Evolutionary conservation across 2,797 vertebrate species (phyloP).

Genomic region (Vultur gryphus): DNA sequence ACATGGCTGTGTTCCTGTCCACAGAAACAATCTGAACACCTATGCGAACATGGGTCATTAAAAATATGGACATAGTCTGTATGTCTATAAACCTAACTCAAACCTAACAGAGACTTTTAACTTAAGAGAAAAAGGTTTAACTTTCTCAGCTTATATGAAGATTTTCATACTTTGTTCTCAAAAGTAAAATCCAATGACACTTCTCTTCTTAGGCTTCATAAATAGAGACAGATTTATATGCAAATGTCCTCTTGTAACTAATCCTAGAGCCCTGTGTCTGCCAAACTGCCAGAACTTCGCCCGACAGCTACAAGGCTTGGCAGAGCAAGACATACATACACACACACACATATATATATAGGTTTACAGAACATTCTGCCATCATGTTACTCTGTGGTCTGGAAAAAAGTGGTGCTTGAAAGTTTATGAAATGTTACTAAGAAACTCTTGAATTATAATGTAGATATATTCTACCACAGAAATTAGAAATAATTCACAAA

Average conservation of each 20-base stretch:
- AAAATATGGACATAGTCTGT: not conserved
- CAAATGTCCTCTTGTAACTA: constrained; percentile 8
- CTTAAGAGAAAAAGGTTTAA: not conserved
- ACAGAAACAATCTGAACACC: not conserved
- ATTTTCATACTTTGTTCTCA: not conserved
- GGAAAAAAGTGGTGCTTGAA: not conserved
- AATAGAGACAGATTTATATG: constrained; percentile 3
- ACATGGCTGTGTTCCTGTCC: not conserved
- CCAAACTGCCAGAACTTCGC: constrained; percentile 26
- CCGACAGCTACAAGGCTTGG: not conserved
- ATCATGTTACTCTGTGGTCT: not conserved
- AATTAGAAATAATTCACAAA: not conserved
- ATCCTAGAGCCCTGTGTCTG: not conserved
- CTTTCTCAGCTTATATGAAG: not conserved
- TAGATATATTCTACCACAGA: not conserved
- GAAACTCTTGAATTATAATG: not conserved
- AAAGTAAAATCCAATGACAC: not conserved
- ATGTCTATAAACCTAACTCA: not conserved
- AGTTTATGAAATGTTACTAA: not conserved
- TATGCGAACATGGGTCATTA: accelerated
- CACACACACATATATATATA: not conserved
- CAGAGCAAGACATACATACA: not conserved
- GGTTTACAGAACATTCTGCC: constrained; percentile 15
- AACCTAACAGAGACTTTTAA: not conserved
- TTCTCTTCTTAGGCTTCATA: not conserved